Conservation (phyloP, 2,113 vertebrate genomes). For the Thunnus maccoyii region DNA sequence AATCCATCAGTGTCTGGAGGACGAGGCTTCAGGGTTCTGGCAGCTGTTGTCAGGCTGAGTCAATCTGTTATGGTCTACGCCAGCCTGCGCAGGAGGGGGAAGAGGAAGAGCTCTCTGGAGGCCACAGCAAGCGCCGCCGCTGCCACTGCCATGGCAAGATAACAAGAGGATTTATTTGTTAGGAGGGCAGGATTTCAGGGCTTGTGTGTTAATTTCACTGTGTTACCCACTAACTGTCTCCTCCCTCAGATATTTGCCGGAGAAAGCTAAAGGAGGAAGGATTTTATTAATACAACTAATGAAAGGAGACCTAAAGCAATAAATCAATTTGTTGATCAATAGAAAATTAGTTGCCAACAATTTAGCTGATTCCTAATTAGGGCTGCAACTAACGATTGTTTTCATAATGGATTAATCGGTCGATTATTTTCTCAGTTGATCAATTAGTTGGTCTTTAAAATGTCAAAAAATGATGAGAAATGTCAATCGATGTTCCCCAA, state of each 20-base stretch:
- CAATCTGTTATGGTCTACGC: slow-evolving; percentile 67
- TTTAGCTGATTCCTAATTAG: too few relatives aligned
- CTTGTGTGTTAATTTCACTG: slow-evolving; percentile 46
- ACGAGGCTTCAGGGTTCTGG: slow-evolving; percentile 64
- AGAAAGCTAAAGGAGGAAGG: background rate
- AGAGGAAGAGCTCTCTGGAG: slow-evolving; percentile 58
- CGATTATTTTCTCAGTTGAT: too few relatives aligned
- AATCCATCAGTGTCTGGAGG: slow-evolving; percentile 77
- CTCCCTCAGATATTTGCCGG: slow-evolving; percentile 18
- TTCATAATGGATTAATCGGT: too few relatives aligned
- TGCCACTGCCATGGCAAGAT: slow-evolving; percentile 69
- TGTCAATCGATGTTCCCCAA: too few relatives aligned
- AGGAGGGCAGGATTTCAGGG: slow-evolving; percentile 53
- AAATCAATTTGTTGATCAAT: background rate
- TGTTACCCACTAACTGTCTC: slow-evolving; percentile 12
- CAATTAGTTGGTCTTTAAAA: too few relatives aligned
- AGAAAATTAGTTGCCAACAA: too few relatives aligned
- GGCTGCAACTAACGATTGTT: too few relatives aligned
- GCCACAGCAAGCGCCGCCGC: slow-evolving; percentile 43
- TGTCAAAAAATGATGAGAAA: too few relatives aligned
- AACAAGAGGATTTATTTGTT: slow-evolving; percentile 73
- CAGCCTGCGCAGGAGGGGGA: slow-evolving; percentile 31
- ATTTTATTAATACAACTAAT: background rate
- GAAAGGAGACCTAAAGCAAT: background rate
- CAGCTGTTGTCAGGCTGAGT: slow-evolving; percentile 78